Evolutionary conservation across 2,113 vertebrate species (phyloP), one percentile per base, ranked within the genome.

Genomic region (Xenopus borealis): DNA sequence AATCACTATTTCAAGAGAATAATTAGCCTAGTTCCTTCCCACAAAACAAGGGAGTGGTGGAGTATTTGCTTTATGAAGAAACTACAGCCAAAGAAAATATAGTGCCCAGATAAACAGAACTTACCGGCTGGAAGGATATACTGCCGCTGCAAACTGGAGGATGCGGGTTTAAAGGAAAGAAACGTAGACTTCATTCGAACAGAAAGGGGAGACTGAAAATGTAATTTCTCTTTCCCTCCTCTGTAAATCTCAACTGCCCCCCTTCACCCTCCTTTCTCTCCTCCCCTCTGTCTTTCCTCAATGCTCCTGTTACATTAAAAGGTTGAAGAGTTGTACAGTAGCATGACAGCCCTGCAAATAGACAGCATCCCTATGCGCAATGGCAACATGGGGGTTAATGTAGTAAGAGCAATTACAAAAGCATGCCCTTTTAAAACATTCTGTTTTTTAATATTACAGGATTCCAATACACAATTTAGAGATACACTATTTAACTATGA

Each of bases 11-110:
- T 40, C 57, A 77, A 70, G 67, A 77, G 74, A 59, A 27, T 77
- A 68, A 77, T 77, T 70, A 77, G 47, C 59, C 59, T 53, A 77
- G 74, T 70, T 77, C 74, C 67, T 77, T 77, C 67, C 66, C 67
- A 77, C 45, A 45, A n/a, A 55, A 64, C 59, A 45, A 47, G 30
- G 61, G 66, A 50, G 64, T 18, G 8, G 40, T 64, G 59, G 33
- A 70, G 47, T 70, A 50, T 77, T 76, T 69, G 66, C 71, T 72
- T 65, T 57, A 44, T 17, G 30, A 2, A 19, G 74, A 77, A 64
- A 64, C 33, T 16, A 40, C 18, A 70, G 50, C 59, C 74, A 77
- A 57, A 62, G 62, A 69, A 62, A 19, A 6, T 11, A 45, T 40
- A 46, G 12, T 20, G 27, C 30, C 50, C 57, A 62, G 62, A 62